phyloP scores from a whole-genome alignment of 35 echinoderm and acorn worm species.

The Chiridota heheva region DNA sequence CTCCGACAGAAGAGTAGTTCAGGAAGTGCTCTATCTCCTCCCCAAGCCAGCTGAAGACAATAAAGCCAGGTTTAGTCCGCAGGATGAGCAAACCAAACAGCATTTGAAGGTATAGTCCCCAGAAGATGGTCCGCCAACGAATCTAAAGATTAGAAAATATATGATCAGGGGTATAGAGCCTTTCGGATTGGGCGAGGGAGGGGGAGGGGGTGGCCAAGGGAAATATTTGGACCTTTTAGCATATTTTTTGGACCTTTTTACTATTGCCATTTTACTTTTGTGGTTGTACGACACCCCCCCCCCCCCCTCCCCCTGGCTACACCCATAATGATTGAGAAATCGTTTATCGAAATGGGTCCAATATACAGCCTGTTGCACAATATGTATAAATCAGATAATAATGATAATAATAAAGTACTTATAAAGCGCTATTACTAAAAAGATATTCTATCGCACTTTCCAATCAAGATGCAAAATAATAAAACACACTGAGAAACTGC shows the following conservation, averaged over 20 bases:
- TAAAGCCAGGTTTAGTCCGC: slow-evolving; percentile 67
- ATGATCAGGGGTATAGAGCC: not conserved
- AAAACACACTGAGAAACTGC: too few relatives aligned
- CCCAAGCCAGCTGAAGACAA: slow-evolving; percentile 78
- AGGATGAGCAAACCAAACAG: slow-evolving; percentile 90
- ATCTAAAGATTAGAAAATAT: slow-evolving; percentile 42
- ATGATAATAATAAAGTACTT: too few relatives aligned
- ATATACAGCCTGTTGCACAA: too few relatives aligned
- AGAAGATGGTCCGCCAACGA: slow-evolving; percentile 86
- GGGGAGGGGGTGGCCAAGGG: too few relatives aligned
- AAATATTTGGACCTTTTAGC: too few relatives aligned
- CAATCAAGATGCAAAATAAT: too few relatives aligned
- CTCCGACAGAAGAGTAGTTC: slow-evolving; percentile 75
- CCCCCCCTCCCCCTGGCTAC: not conserved
- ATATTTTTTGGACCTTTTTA: too few relatives aligned
- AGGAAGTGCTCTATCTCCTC: slow-evolving; percentile 72
- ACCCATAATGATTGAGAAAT: not conserved
- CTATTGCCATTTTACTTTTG: too few relatives aligned
- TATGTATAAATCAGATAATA: too few relatives aligned
- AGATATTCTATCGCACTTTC: too few relatives aligned
- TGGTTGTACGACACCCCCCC: not conserved
- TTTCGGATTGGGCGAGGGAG: not conserved
- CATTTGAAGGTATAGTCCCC: slow-evolving; percentile 86
- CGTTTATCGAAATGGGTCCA: too few relatives aligned
- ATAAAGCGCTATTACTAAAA: too few relatives aligned